Evolutionary conservation across 1,140 invertebrate species (phyloP), one percentile per base, ranked within the genome.

Genomic region (Aphelenchoides besseyi): DNA sequence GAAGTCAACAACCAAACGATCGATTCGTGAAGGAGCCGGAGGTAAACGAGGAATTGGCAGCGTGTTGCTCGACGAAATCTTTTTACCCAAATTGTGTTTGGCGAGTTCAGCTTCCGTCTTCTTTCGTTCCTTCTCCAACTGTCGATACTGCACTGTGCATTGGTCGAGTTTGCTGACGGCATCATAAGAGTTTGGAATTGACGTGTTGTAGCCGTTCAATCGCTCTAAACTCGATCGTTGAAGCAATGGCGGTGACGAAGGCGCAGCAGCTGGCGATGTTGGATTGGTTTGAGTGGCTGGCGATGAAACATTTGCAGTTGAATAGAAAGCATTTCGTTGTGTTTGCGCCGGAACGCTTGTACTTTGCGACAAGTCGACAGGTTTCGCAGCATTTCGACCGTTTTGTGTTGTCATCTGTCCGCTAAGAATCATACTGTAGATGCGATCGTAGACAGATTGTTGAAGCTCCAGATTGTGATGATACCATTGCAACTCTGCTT

Each of bases 71-170:
- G 90, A 91, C 8, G 90, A 91, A 0, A 93, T 90, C 74, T 91
- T 90, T 73, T 91, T 89, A 0, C 91, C 91, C 8, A 91, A 90
- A 82, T 92, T 91, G 73, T 91, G 89, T 2, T 91, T 86, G 0
- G 91, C 91, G 26, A 93, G 85, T 66, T 91, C 90, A 1, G 91
- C 91, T 81, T 93, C 92, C 2, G 91, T 92, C 78, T 88, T 91
- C 82, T 93, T 92, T 2, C 92, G 86, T 83, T 92, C 91, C 68
- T 91, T 90, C 80, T 92, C 92, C 33, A 92, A 81, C 73, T 90
- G 89, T 71, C 90, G 89, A 85, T 92, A 92, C 78, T 92, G 91
- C 66, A 91, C 91, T 79, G 91, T 91, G 74, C 91, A 92, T 66
- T 91, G 89, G 80, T 93, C 91, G 3, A 93, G 85, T 59, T 59